Evolutionary conservation across 1,140 invertebrate genomes (phyloP).

Genomic region (Periplaneta americana): DNA sequence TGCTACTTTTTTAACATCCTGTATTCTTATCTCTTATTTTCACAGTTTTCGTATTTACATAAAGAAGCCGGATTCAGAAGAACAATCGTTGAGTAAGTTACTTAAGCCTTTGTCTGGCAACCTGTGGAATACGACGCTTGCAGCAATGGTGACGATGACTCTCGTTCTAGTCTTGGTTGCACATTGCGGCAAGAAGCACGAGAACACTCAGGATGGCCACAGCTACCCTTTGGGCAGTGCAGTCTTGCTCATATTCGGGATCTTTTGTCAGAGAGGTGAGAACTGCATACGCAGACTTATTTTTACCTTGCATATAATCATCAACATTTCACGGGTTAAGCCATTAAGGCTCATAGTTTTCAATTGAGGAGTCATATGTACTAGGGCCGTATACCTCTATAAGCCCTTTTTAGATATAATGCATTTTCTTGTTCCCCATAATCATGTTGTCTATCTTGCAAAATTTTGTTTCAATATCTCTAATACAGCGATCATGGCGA

Average conservation of each 20-base stretch:
- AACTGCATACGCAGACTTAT: neutral
- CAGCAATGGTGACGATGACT: neutral
- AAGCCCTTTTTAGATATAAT: too few species aligned
- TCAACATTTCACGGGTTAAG: neutral
- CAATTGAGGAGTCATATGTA: too few species aligned
- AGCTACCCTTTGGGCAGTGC: neutral
- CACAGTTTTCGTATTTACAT: neutral
- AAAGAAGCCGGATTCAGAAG: neutral
- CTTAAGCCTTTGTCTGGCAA: neutral
- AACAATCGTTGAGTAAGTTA: neutral
- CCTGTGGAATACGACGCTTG: neutral
- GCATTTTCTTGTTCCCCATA: too few species aligned
- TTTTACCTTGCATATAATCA: neutral
- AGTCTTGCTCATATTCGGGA: neutral
- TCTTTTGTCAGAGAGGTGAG: neutral
- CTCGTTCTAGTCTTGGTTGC: neutral
- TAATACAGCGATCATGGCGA: too few species aligned
- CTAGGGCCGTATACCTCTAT: too few species aligned
- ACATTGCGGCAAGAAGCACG: neutral
- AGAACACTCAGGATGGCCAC: too few species aligned
- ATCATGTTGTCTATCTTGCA: too few species aligned
- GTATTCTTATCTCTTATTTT: neutral
- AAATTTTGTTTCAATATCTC: too few species aligned
- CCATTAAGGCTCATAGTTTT: too few species aligned
- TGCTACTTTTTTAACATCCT: too few species aligned